A percentile compares a stretch with the other conserved stretches of the same genome.
Evolutionary conservation across 2,113 vertebrate genomes (phyloP).

Genomic region (Rhipidura dahli): DNA sequence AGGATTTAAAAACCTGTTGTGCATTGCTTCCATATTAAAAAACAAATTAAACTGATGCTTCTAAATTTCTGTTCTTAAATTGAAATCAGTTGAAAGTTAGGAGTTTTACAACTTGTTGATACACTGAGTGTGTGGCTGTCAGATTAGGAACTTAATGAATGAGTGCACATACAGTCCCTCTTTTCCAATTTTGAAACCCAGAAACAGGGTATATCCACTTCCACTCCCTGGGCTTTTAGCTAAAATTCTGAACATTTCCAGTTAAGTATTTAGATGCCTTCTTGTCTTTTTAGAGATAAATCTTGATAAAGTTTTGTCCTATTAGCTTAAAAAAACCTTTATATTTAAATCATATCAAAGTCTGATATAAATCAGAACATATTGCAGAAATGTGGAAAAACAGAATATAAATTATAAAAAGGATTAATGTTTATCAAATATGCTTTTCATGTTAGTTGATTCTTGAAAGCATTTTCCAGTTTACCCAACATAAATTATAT

Average conservation of each 20-base stretch:
- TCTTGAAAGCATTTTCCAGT: conserved; percentile 10
- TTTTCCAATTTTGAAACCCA: background rate
- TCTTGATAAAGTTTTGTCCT: background rate
- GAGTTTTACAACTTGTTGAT: background rate
- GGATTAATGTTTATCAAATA: conserved; percentile 17
- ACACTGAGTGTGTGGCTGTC: background rate
- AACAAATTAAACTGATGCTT: background rate
- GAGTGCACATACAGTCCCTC: background rate
- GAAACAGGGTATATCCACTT: background rate
- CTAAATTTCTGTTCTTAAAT: background rate
- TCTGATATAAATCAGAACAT: background rate
- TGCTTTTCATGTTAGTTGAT: conserved; percentile 8
- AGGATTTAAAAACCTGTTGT: background rate
- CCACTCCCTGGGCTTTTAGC: background rate
- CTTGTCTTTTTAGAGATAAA: background rate
- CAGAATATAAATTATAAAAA: conserved; percentile 42
- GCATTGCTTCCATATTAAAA: background rate
- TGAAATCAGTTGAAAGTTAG: background rate
- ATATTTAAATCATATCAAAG: background rate
- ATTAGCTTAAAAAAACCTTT: background rate
- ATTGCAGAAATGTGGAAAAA: background rate
- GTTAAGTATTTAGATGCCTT: background rate
- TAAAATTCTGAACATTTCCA: background rate
- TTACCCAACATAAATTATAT: conserved; percentile 5
- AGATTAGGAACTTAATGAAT: background rate